Base-by-base conservation (phyloP, 2,888 invertebrate genomes). In the Macaria liturata region DNA sequence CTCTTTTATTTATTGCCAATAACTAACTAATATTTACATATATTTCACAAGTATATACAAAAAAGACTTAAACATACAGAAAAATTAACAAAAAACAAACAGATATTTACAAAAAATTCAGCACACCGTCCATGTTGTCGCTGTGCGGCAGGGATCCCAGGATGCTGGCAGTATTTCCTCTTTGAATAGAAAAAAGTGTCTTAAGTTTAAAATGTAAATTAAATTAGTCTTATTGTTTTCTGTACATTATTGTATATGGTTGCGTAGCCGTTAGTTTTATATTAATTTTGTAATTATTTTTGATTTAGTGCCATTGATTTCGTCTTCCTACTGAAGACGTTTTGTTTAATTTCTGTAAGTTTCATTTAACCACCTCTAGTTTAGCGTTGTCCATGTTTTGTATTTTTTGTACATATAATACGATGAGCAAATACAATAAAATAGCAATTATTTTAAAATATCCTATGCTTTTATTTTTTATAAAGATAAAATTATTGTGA, bases 271-370 rank as follows among this genome's bases (percentile, higher is more conserved):
- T 64, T 64, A 71, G 71, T 71, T 75, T 72, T 78, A 76, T 64
- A 53, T 66, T 49, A 76, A 74, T 72, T 72, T 65, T 58, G 58
- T 66, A 62, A 60, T 65, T 60, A 48, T 4, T 34, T 67, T 60
- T 54, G 46, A 67, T 64, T 75, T 75, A 79, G 83, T 83, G 83
- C 83, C 83, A 83, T 83, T 82, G 69, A 72, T 75, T 72, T 67
- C 66, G 70, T 76, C 70, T 74, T 73, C 67, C 58, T 54, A 54
- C 61, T 20, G 49, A 57, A 57, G 61, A 66, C 64, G 61, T 43
- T 65, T 62, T 59, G 56, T 67, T 65, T 54, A 69, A 61, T 67
- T 69, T 67, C 61, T 63, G 68, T 49, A 65, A 70, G 45, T 63
- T 69, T 65, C 70, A 66, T 71, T 63, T 74, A 76, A 77, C 81